phyloP scores from a whole-genome alignment of 2,888 invertebrate species.

The Volucella inflata region DNA sequence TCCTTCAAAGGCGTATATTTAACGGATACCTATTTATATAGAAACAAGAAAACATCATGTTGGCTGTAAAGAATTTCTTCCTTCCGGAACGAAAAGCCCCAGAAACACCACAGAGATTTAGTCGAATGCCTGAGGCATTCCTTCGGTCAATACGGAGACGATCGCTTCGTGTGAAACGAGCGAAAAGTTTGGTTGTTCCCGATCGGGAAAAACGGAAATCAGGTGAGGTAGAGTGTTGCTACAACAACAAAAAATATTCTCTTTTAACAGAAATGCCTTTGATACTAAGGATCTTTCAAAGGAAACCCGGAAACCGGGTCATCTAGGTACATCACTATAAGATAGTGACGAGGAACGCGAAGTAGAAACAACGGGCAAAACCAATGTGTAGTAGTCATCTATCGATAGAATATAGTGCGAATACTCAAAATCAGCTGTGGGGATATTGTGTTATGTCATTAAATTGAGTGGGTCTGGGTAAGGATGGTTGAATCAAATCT shows the following conservation, averaged over 20 bases:
- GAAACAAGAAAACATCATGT: conserved; percentile 83
- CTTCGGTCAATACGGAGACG: conserved; percentile 89
- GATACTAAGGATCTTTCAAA: too few relatives aligned
- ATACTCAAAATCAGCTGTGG: too few relatives aligned
- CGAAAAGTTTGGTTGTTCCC: conserved; percentile 88
- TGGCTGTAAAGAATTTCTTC: conserved; percentile 90
- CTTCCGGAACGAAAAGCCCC: conserved; percentile 87
- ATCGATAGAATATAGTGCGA: too few relatives aligned
- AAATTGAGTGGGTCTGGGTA: too few relatives aligned
- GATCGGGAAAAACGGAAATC: conserved; percentile 91
- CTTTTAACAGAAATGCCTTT: too few relatives aligned
- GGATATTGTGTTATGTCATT: too few relatives aligned
- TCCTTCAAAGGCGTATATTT: background rate
- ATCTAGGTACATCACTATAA: too few relatives aligned
- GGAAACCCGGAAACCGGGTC: too few relatives aligned
- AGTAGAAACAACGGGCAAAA: too few relatives aligned
- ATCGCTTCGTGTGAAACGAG: conserved; percentile 89
- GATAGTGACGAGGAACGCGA: too few relatives aligned
- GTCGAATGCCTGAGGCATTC: conserved; percentile 89
- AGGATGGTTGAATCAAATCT: too few relatives aligned
- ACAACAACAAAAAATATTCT: conserved; percentile 1
- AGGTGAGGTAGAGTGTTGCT: conserved; percentile 86
- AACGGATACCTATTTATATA: conserved; percentile 31
- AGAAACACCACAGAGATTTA: conserved; percentile 86
- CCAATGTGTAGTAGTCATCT: too few relatives aligned